phyloP scores from a whole-genome alignment of 2,797 vertebrate species.

The Dermochelys coriacea region DNA sequence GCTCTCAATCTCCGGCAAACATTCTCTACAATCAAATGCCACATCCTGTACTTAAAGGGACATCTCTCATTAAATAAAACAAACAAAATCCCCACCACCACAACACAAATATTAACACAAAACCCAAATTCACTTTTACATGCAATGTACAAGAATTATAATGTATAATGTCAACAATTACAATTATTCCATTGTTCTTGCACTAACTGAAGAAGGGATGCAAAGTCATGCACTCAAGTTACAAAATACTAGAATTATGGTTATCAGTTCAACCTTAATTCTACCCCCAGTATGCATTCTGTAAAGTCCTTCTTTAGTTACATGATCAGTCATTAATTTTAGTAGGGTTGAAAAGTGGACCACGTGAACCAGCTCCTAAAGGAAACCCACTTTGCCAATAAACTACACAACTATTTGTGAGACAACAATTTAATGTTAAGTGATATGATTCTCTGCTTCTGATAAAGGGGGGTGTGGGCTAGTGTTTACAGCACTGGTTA shows the following conservation, averaged over 20 bases:
- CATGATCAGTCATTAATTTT: neutral
- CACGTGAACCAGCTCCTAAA: neutral
- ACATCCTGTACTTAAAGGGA: slow-evolving; percentile 17
- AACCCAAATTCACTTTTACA: neutral
- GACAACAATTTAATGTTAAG: rapidly evolving
- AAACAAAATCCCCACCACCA: neutral
- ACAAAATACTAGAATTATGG: slow-evolving; percentile 17
- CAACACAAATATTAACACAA: slow-evolving; percentile 16
- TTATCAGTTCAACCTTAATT: neutral
- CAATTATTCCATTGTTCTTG: neutral
- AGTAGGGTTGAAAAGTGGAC: neutral
- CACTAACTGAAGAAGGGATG: neutral
- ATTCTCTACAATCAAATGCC: slow-evolving; percentile 30
- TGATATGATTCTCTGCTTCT: neutral
- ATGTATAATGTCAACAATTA: neutral
- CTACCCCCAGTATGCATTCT: neutral
- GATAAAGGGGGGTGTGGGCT: neutral
- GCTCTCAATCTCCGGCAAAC: slow-evolving; percentile 24
- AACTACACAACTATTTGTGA: neutral
- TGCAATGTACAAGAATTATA: neutral
- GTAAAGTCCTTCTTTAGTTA: neutral
- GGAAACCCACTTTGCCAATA: neutral
- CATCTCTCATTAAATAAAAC: slow-evolving; percentile 27
- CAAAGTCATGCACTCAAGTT: neutral
- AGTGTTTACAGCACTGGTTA: neutral